Percentiles rank a stretch among this genome's conserved stretches.
These are phyloP conservation scores for Scaptomyza pallida DNA, from an alignment of 1,140 invertebrate species.

Conservation along the genomic window DNA sequence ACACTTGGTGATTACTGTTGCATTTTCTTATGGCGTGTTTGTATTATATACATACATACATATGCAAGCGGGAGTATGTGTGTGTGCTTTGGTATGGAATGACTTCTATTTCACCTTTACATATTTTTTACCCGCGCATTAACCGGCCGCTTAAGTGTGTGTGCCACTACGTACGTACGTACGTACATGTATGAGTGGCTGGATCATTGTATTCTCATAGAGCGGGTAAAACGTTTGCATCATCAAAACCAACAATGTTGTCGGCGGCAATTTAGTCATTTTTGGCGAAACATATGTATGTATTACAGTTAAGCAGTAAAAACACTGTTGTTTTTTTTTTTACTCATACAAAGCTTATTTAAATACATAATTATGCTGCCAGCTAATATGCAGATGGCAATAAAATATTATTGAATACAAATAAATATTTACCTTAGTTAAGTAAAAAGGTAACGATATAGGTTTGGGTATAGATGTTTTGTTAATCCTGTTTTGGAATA, in stretches of 20 bases:
- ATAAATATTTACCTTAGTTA: constrained; percentile 58
- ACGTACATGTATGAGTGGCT: constrained; percentile 14
- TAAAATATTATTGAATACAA: not conserved
- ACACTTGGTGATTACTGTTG: constrained; percentile 56
- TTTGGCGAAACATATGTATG: constrained; percentile 6
- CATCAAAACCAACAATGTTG: constrained; percentile 46
- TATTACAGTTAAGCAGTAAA: constrained; percentile 4
- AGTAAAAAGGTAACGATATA: constrained; percentile 32
- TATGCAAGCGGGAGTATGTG: constrained; percentile 14
- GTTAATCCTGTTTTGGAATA: constrained; percentile 72
- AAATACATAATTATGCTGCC: not conserved
- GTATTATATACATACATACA: not conserved
- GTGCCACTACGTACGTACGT: not conserved
- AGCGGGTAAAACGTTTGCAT: constrained; percentile 65
- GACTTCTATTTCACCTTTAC: constrained; percentile 82
- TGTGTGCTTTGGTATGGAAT: constrained; percentile 62
- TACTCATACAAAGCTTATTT: not conserved
- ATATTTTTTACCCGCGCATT: constrained; percentile 47
- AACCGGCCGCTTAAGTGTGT: constrained; percentile 25
- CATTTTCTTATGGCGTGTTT: constrained; percentile 65
- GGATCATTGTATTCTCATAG: constrained; percentile 44
- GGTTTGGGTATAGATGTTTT: constrained; percentile 31
- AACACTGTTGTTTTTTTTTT: not conserved
- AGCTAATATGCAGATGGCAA: not conserved
- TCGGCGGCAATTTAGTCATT: constrained; percentile 24